Evolutionary conservation across 2,888 invertebrate species (phyloP).

Genomic region (Cryptus viduatorius): DNA sequence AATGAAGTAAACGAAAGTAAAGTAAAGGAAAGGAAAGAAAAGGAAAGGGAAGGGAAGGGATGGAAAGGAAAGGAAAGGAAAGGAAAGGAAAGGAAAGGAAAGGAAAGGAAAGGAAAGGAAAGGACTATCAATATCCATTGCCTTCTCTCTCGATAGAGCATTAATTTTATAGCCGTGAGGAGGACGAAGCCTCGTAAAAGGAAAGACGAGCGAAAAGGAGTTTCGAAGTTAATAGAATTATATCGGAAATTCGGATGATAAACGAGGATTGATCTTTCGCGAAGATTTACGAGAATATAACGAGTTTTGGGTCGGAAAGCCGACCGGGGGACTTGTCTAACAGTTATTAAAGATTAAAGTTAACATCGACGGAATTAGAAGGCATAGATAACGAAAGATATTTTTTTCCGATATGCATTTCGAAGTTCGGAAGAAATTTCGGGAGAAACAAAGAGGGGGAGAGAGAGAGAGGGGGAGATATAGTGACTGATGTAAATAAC

Average conservation of each 20-base stretch:
- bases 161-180: conserved; percentile 21
- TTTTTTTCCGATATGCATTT: no score
- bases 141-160: conserved; percentile 17
- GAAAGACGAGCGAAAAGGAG: conserved; percentile 6
- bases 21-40: background rate
- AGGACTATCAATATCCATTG: conserved; percentile 47
- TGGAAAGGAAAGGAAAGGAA: background rate
- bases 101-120: background rate
- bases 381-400: no score
- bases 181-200: background rate
- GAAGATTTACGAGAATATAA: conserved; percentile 44
- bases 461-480: background rate
- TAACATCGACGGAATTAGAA: background rate
- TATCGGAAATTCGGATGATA: conserved; percentile 47
- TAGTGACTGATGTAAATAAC: conserved; percentile 48
- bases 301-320: conserved; percentile 17
- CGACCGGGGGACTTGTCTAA: background rate
- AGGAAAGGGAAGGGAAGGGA: background rate
- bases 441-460: background rate
- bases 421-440: background rate
- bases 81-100: background rate
- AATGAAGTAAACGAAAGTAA: background rate
- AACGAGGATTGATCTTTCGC: conserved; percentile 30
- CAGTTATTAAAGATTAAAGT: background rate
- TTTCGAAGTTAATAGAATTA: conserved; percentile 45